phyloP scores from a whole-genome alignment of 2,113 vertebrate species.

The Oryzias celebensis region DNA sequence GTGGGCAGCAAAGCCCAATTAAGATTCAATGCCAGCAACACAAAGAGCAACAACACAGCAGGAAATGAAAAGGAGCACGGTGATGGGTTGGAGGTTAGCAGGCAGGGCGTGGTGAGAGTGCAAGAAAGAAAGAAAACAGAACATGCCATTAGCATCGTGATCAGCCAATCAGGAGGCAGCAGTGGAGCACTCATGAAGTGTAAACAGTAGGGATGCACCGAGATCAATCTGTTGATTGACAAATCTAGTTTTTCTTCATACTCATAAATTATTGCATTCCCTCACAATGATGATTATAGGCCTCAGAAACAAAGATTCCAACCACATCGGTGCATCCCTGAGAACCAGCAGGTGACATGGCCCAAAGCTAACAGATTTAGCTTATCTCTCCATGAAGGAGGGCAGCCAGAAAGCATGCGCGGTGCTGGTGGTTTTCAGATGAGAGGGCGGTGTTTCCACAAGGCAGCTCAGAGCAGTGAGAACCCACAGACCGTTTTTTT shows the following conservation, averaged over 20 bases:
- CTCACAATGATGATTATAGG: no score
- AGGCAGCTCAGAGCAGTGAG: conserved; percentile 15
- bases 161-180: conserved; percentile 75
- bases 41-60: conserved; percentile 14
- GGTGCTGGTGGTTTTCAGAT: conserved; percentile 42
- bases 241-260: no score
- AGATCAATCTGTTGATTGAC: not conserved
- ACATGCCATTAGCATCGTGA: conserved; percentile 80
- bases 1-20: conserved; percentile 34
- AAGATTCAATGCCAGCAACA: conserved; percentile 45
- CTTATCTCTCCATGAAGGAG: conserved; percentile 38
- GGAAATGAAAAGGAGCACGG: conserved; percentile 71
- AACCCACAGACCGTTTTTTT: not conserved
- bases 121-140: conserved; percentile 78
- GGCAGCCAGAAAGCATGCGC: conserved; percentile 46
- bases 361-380: conserved; percentile 54
- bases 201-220: conserved; percentile 64
- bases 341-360: conserved; percentile 44
- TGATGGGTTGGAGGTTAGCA: conserved; percentile 67
- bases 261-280: not conserved
- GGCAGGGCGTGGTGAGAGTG: conserved; percentile 72
- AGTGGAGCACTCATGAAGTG: conserved; percentile 63
- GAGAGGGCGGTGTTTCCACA: conserved; percentile 76
- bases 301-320: not conserved
- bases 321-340: conserved; percentile 51